These are phyloP conservation scores for Ormyrus rosae DNA, from an alignment of 2,888 invertebrate genomes.

Conservation along the genomic window DNA sequence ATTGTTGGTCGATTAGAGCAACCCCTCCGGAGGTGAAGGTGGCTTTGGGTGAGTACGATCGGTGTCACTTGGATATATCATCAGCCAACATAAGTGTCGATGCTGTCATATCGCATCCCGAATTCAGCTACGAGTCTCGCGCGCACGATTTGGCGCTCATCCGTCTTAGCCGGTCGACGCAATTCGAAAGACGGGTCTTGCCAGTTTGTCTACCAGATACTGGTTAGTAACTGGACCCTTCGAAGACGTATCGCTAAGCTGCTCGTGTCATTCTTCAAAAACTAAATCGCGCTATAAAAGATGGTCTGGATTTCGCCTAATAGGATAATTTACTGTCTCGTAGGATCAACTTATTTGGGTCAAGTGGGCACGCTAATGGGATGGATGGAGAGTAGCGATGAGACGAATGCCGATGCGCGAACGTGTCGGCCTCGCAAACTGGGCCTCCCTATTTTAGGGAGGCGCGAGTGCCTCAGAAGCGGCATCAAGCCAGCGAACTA, in stretches of 20 bases:
- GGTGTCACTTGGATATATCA: conserved; percentile 77
- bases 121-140: conserved; percentile 77
- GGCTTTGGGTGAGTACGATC: conserved; percentile 78
- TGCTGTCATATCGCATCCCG: conserved; percentile 77
- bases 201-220: conserved; percentile 80
- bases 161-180: conserved; percentile 77
- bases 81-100: conserved; percentile 78
- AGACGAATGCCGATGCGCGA: conserved; percentile 55
- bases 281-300: neutral
- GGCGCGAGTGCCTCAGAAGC: conserved; percentile 75
- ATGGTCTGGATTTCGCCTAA: too few species aligned
- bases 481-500: conserved; percentile 69
- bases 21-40: conserved; percentile 76
- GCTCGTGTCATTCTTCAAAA: neutral
- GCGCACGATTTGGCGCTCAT: conserved; percentile 81
- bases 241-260: neutral
- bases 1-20: conserved; percentile 57
- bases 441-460: conserved; percentile 77
- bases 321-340: too few species aligned
- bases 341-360: conserved; percentile 76
- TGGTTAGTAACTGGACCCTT: conserved; percentile 67
- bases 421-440: conserved; percentile 78
- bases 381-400: conserved; percentile 71
- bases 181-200: conserved; percentile 77
- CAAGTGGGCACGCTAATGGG: conserved; percentile 77